Percentiles rank a stretch among this genome's conserved stretches.
Evolutionary conservation across 2,888 invertebrate species (phyloP).

Genomic region (Epinotia ramella): DNA sequence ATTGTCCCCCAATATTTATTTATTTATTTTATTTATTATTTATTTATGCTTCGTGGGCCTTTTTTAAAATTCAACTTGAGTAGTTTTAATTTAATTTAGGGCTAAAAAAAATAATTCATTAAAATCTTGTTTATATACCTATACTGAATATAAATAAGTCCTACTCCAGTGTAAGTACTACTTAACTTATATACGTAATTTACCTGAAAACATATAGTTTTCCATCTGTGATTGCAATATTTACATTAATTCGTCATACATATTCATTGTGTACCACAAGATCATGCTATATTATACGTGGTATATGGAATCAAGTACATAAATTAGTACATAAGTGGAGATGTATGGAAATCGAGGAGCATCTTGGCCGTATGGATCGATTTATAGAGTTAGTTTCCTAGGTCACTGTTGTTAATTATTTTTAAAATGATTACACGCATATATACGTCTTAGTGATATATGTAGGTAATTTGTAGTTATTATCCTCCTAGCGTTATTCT

Average conservation of each 20-base stretch:
- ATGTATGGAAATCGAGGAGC: slow-evolving; percentile 33
- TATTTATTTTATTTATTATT: no score
- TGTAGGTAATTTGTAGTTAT: neutral
- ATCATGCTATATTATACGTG: slow-evolving; percentile 16
- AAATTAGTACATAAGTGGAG: slow-evolving; percentile 36
- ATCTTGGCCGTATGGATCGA: slow-evolving; percentile 18
- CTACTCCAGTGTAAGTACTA: neutral
- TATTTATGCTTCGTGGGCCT: no score
- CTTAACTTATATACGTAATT: neutral
- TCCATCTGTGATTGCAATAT: slow-evolving; percentile 8
- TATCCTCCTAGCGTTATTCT: no score
- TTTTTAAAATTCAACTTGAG: no score
- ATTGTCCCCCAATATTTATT: no score
- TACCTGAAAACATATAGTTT: neutral
- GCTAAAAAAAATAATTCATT: no score
- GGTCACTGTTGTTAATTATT: neutral
- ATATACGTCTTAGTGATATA: no score
- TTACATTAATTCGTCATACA: slow-evolving; percentile 6
- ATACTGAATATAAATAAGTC: no score
- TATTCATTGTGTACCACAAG: slow-evolving; percentile 17
- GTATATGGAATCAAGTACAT: slow-evolving; percentile 16
- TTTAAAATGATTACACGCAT: neutral
- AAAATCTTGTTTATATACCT: no score
- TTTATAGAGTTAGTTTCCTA: neutral
- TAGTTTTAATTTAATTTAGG: no score